Base-by-base conservation (phyloP, 2,797 vertebrate genomes). In the Threskiornis aethiopicus region DNA sequence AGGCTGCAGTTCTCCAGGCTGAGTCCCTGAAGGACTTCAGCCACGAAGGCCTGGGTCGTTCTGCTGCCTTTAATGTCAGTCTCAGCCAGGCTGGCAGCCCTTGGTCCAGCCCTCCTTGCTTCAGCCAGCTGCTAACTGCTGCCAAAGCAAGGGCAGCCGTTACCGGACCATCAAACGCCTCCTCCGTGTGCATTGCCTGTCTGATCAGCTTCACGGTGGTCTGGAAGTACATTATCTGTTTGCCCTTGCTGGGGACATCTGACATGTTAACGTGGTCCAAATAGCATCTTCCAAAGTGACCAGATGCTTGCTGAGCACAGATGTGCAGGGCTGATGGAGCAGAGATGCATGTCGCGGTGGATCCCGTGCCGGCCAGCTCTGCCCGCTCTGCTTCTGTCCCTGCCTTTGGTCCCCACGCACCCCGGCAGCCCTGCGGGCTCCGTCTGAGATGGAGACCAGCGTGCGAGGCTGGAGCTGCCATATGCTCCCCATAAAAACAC, bases 401-500 rank as follows among this genome's bases (percentile, higher is more conserved):
- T 0, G 0, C n/a, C 1, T 0, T 47, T 20, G 49, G 69, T 83
- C 59, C 57, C 52, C 16, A 8, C 0, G 0, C 0, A 1, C 73
- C 75, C 71, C n/a, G 46, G 71, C 67, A 90, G 28, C 31, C 28
- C 89, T 22, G 6, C 0, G 1, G 10, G 80, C 70, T 79, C 54
- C 6, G 1, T 75, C 46, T 62, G 81, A 54, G 81, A 41, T 77
- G 64, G 49, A 77, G 71, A 72, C 5, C 3, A 5, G 84, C 5
- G 0, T 39, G 9, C 4, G 4, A 90, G 70, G 87, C 83, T 93
- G 83, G 28, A 88, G 57, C 80, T 95, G 85, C 96, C 80, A 31
- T 95, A 62, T 73, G 87, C 35, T 96, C 39, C 46, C 64, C 49
- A 49, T 72, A 73, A 90, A 93, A 95, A 41, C 73, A 76, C 13